A percentile compares a stretch with the other conserved stretches of the same genome.
phyloP scores from a whole-genome alignment of 2,113 vertebrate species.

The Pyrgilauda ruficollis region DNA sequence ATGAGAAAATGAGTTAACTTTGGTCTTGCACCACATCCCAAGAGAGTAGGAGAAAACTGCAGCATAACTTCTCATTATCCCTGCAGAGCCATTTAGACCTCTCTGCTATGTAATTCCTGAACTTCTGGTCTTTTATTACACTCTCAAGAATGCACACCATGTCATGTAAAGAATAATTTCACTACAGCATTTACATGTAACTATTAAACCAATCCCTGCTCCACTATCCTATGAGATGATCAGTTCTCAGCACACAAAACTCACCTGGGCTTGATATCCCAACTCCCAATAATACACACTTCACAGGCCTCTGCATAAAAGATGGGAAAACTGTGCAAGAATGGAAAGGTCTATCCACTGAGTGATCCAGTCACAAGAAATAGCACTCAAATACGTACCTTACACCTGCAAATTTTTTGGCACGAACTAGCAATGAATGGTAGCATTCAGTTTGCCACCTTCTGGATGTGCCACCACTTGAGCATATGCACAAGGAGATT shows the following conservation, averaged over 20 bases:
- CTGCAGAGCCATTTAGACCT: background rate
- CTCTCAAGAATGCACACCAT: background rate
- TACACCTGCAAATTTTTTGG: background rate
- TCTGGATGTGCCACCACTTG: background rate
- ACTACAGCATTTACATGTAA: background rate
- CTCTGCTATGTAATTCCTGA: background rate
- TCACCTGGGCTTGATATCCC: background rate
- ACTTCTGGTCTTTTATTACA: background rate
- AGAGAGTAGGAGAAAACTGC: background rate
- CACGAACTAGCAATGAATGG: background rate
- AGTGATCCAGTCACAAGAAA: background rate
- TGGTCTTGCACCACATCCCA: constrained; percentile 1
- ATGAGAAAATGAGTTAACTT: constrained; percentile 3
- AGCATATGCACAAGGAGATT: background rate
- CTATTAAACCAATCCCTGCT: background rate
- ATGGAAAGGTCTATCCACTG: background rate
- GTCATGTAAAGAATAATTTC: background rate
- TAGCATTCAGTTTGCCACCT: background rate
- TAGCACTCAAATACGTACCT: background rate
- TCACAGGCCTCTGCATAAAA: background rate
- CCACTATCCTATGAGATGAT: background rate
- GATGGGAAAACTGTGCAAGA: background rate
- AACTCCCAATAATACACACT: background rate
- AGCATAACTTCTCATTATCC: background rate
- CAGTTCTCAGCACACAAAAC: background rate